A percentile compares a stretch with the other conserved stretches of the same genome.
Conservation (phyloP, 2,113 vertebrate species). For the Lampris incognitus region DNA sequence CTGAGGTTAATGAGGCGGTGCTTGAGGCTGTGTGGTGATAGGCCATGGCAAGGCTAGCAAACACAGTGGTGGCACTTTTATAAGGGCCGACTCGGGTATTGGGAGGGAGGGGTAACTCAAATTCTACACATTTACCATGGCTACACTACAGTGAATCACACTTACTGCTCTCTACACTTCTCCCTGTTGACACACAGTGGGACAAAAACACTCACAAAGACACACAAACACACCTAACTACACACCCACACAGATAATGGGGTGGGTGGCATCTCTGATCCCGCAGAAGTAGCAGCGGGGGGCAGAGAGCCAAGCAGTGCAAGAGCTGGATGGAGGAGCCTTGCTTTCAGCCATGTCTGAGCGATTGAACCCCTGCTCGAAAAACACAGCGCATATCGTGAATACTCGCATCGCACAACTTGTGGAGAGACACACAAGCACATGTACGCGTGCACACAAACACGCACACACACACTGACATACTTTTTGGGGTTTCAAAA, state of each 20-base stretch:
- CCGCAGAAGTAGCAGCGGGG: slow-evolving; percentile 58
- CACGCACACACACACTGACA: not conserved
- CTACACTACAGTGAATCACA: slow-evolving; percentile 22
- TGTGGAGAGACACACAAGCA: not conserved
- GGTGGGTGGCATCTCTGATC: slow-evolving; percentile 55
- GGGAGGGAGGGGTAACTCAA: slow-evolving; percentile 23
- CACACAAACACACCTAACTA: slow-evolving; percentile 23
- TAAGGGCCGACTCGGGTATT: slow-evolving; percentile 7
- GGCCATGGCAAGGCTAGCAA: slow-evolving; percentile 2
- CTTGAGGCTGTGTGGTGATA: slow-evolving; percentile 8
- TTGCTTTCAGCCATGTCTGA: slow-evolving; percentile 52
- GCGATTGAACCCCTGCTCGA: slow-evolving; percentile 51
- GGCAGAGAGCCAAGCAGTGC: slow-evolving; percentile 36
- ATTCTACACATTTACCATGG: not conserved
- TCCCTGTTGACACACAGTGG: slow-evolving; percentile 6
- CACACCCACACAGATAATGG: slow-evolving; percentile 42
- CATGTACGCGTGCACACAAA: not conserved
- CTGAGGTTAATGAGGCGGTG: slow-evolving; percentile 59
- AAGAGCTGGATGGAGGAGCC: slow-evolving; percentile 48
- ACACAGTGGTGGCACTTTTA: not conserved
- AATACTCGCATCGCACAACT: slow-evolving; percentile 2
- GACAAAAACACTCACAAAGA: slow-evolving; percentile 27
- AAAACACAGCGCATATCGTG: slow-evolving; percentile 40
- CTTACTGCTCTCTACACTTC: slow-evolving; percentile 23
- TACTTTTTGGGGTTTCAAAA: slow-evolving; percentile 40